Conservation (phyloP, 2,113 vertebrate species). For the Poecilia latipinna region DNA sequence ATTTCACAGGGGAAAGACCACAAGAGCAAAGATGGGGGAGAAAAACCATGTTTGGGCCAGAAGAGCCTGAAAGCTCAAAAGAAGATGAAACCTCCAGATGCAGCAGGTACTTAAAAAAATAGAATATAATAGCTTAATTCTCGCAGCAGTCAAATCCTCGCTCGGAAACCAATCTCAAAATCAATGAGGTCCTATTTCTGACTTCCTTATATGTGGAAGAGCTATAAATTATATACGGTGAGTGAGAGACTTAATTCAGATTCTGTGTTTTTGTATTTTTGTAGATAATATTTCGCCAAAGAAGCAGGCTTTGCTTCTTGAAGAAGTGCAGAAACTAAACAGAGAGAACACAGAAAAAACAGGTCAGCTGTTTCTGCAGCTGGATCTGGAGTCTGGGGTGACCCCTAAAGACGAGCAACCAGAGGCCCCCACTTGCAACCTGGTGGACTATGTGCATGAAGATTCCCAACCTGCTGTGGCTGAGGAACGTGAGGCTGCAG, state of each 20-base stretch:
- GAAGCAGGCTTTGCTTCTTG: constrained; percentile 76
- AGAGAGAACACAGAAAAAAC: constrained; percentile 84
- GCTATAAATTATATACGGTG: neutral
- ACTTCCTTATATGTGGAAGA: neutral
- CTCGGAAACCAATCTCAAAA: neutral
- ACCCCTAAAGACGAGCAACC: constrained; percentile 32
- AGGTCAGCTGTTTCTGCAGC: constrained; percentile 19
- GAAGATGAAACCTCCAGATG: constrained; percentile 84
- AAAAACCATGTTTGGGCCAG: constrained; percentile 67
- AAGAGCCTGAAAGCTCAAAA: constrained; percentile 76
- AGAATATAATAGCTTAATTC: neutral
- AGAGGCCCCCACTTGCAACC: neutral
- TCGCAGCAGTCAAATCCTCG: neutral
- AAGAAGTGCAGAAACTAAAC: constrained; percentile 87
- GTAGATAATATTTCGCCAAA: constrained; percentile 78
- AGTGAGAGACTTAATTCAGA: neutral
- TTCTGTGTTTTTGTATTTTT: constrained; percentile 34
- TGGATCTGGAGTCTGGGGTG: constrained; percentile 46
- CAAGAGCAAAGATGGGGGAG: constrained; percentile 79
- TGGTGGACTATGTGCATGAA: constrained; percentile 59
- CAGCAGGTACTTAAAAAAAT: constrained; percentile 80
- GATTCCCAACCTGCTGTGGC: constrained; percentile 32
- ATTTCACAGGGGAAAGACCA: constrained; percentile 79
- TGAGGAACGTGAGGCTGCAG: constrained; percentile 22
- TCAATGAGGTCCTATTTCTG: neutral